Conservation (phyloP, 2,888 invertebrate species). For the Calephelis perditalis region DNA sequence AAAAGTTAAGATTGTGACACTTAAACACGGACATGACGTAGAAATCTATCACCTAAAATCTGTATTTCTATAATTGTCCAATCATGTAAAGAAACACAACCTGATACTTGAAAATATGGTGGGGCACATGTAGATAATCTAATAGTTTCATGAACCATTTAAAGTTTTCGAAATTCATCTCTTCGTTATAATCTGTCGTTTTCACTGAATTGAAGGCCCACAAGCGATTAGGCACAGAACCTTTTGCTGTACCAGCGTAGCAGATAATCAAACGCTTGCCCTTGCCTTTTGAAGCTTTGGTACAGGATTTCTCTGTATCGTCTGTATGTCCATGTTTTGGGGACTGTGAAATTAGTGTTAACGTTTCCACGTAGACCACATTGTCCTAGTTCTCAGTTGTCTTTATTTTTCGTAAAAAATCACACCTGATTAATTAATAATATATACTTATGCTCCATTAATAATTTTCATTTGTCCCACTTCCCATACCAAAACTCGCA, state of each 20-base stretch:
- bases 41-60: too few species aligned
- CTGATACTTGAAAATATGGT: conserved; percentile 22
- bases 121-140: conserved; percentile 21
- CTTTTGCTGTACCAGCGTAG: conserved; percentile 27
- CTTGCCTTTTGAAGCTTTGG: conserved; percentile 9
- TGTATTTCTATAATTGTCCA: too few species aligned
- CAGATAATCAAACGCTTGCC: conserved; percentile 24
- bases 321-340: conserved; percentile 5
- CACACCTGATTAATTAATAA: conserved; percentile 12
- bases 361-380: conserved; percentile 9
- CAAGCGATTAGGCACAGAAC: conserved; percentile 24
- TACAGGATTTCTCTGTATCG: conserved; percentile 10
- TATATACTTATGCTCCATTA: not conserved
- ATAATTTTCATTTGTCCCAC: not conserved
- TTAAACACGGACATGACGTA: too few species aligned
- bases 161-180: conserved; percentile 27
- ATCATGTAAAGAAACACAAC: too few species aligned
- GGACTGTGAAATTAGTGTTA: conserved; percentile 7
- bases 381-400: conserved; percentile 8
- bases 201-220: conserved; percentile 23
- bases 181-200: conserved; percentile 25
- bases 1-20: too few species aligned
- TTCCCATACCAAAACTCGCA: conserved; percentile 1
- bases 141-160: conserved; percentile 23
- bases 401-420: conserved; percentile 6